These are phyloP conservation scores for Antheraea mylitta DNA, from an alignment of 1,140 invertebrate species.

Conservation along the genomic window DNA sequence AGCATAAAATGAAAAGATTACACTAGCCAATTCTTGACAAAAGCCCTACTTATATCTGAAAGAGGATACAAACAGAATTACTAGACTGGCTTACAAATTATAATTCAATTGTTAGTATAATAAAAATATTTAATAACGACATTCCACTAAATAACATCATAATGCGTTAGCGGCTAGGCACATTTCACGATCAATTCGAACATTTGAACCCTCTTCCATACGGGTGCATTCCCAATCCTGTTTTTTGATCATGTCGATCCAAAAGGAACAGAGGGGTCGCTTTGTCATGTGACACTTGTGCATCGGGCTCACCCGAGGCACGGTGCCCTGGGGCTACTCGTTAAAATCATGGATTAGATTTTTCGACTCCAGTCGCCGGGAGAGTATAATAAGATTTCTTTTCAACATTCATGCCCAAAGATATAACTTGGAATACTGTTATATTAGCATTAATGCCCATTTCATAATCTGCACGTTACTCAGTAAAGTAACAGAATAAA, in stretches of 20 bases:
- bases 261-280: constrained; percentile 65
- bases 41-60: neutral
- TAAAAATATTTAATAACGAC: neutral
- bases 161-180: constrained; percentile 3
- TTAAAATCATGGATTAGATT: constrained; percentile 60
- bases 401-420: neutral
- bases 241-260: constrained; percentile 68
- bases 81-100: neutral
- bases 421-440: neutral
- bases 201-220: constrained; percentile 51
- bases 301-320: constrained; percentile 51
- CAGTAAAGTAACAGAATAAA: no score
- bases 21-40: no score
- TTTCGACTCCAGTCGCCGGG: neutral
- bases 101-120: neutral
- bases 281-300: constrained; percentile 76
- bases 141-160: neutral
- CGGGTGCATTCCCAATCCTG: constrained; percentile 70
- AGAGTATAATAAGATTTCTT: neutral
- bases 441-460: neutral
- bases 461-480: no score
- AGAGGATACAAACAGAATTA: neutral
- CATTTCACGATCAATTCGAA: constrained; percentile 26
- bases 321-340: constrained; percentile 42
- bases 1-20: no score